Percentiles rank a stretch among this genome's conserved stretches.
Evolutionary conservation across 2,888 invertebrate species (phyloP).

Genomic region (Callinectes sapidus): DNA sequence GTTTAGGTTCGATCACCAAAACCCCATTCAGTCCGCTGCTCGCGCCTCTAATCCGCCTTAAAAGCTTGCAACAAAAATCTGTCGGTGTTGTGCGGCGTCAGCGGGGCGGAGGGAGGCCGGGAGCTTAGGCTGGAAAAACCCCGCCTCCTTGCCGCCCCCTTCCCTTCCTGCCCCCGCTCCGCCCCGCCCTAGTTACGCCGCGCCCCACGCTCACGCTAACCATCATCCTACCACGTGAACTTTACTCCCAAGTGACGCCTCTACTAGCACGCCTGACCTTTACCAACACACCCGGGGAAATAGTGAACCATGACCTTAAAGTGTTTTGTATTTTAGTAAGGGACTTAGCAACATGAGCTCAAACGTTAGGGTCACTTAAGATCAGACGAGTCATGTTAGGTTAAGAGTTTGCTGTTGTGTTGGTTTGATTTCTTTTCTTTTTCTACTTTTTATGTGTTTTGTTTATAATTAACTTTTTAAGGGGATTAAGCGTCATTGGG

Average conservation of each 20-base stretch:
- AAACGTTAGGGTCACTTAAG: not conserved
- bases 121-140: not conserved
- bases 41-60: constrained; percentile 36
- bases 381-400: no score
- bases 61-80: constrained; percentile 31
- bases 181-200: not conserved
- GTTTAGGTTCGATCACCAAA: constrained; percentile 34
- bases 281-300: not conserved
- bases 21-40: constrained; percentile 26
- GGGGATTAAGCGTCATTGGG: no score
- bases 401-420: no score
- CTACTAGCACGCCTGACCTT: not conserved
- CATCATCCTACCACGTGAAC: not conserved
- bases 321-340: not conserved
- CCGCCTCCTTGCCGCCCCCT: not conserved
- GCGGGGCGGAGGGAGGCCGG: constrained; percentile 18
- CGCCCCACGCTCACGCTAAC: constrained; percentile 4
- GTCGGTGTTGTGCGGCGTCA: constrained; percentile 31
- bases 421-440: no score
- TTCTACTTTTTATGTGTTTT: no score
- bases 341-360: not conserved
- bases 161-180: not conserved
- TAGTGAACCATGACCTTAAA: not conserved
- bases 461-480: no score
- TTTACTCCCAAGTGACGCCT: not conserved